Evolutionary conservation across 2,888 invertebrate species (phyloP).

Genomic region (Diplolepis rosae): DNA sequence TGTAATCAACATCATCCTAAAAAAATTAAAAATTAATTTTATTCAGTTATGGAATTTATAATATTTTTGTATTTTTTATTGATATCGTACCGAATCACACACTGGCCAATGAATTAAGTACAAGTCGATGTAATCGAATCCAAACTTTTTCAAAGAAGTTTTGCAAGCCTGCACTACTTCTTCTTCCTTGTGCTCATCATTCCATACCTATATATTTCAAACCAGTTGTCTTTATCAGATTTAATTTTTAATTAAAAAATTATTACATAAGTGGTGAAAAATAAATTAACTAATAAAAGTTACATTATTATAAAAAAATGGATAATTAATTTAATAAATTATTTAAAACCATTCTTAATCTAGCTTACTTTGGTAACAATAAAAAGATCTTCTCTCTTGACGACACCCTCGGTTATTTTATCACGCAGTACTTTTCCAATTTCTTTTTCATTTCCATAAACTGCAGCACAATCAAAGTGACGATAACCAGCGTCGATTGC

Average conservation of each 20-base stretch:
- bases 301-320: background rate
- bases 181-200: constrained; percentile 77
- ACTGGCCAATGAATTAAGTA: constrained; percentile 95
- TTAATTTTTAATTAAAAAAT: no score
- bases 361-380: constrained; percentile 73
- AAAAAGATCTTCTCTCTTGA: constrained; percentile 73
- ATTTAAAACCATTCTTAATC: no score
- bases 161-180: constrained; percentile 56
- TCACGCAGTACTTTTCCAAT: constrained; percentile 72
- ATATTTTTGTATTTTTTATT: background rate
- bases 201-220: constrained; percentile 74
- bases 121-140: constrained; percentile 84
- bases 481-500: constrained; percentile 80
- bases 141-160: constrained; percentile 70
- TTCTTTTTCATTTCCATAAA: constrained; percentile 73
- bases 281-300: no score
- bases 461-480: constrained; percentile 77
- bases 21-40: constrained; percentile 71
- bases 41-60: constrained; percentile 51
- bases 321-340: no score
- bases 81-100: constrained; percentile 62
- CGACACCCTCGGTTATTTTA: constrained; percentile 70
- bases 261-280: no score
- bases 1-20: constrained; percentile 75
- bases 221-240: no score